Conservation (phyloP, 2,888 invertebrate genomes). For the Thecocarcelia acutangulata region DNA sequence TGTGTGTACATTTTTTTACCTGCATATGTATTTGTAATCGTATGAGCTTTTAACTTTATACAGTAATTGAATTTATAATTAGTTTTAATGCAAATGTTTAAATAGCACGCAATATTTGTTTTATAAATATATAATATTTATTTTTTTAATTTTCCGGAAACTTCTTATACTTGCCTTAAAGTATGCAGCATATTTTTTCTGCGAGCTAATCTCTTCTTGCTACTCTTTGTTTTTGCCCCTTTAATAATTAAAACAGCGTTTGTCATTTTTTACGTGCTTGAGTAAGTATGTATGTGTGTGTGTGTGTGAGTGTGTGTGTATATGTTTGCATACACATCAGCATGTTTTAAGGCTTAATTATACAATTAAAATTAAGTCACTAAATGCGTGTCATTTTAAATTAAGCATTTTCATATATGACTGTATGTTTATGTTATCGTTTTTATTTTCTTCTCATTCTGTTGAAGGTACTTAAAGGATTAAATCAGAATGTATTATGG, state of each 20-base stretch:
- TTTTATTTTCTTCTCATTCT: neutral
- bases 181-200: neutral
- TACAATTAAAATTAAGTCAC: constrained; percentile 68
- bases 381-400: constrained; percentile 68
- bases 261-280: neutral
- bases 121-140: constrained; percentile 32
- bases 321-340: constrained; percentile 3
- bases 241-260: neutral
- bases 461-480: constrained; percentile 40
- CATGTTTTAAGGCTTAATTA: constrained; percentile 66
- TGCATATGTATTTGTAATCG: too few relatives aligned
- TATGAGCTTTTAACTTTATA: constrained; percentile 25
- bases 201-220: too few relatives aligned
- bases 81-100: constrained; percentile 65
- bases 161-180: constrained; percentile 29
- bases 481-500: constrained; percentile 35
- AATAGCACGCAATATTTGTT: constrained; percentile 64
- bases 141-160: constrained; percentile 18
- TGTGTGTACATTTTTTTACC: too few relatives aligned
- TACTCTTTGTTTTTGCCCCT: neutral
- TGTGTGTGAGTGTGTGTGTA: neutral
- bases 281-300: neutral
- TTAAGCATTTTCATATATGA: constrained; percentile 19
- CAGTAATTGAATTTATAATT: constrained; percentile 69
- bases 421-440: constrained; percentile 14